A percentile compares a stretch with the other conserved stretches of the same genome.
Evolutionary conservation across 2,797 vertebrate species (phyloP).

Genomic region (Typhlichthys subterraneus): DNA sequence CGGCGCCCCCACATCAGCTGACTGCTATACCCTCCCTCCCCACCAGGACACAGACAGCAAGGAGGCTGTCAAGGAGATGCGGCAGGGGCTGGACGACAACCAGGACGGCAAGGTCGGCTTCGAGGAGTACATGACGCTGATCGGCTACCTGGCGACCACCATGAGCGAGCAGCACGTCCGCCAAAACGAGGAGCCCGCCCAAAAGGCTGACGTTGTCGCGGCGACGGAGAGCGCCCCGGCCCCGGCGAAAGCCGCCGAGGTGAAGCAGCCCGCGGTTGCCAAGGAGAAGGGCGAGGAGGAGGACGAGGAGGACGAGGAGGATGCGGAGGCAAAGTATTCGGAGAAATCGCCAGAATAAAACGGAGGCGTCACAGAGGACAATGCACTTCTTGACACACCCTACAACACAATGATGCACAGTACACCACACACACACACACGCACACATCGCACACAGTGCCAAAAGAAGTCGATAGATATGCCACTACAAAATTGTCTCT

Average conservation of each 20-base stretch:
- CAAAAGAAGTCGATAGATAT: conserved; percentile 26
- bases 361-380: conserved; percentile 18
- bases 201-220: conserved; percentile 46
- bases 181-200: conserved; percentile 36
- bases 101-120: conserved; percentile 78
- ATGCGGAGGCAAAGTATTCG: neutral
- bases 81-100: conserved; percentile 66
- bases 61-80: conserved; percentile 71
- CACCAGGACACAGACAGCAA: conserved; percentile 72
- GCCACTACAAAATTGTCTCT: conserved; percentile 25
- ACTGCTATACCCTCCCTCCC: conserved; percentile 12
- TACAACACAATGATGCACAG: conserved; percentile 31
- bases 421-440: conserved; percentile 36
- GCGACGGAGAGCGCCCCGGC: conserved; percentile 30
- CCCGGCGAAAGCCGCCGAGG: conserved; percentile 31
- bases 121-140: conserved; percentile 78
- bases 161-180: conserved; percentile 62
- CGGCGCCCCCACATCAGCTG: conserved; percentile 18
- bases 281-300: conserved; percentile 41
- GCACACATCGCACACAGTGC: conserved; percentile 23
- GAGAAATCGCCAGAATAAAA: conserved; percentile 3
- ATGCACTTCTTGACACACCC: conserved; percentile 26
- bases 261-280: conserved; percentile 28
- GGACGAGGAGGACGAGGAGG: conserved; percentile 18
- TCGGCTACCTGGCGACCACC: conserved; percentile 73